Evolutionary conservation across 2,888 invertebrate species (phyloP), one percentile per base, ranked within the genome.

Genomic region (Lysandra bellargus): DNA sequence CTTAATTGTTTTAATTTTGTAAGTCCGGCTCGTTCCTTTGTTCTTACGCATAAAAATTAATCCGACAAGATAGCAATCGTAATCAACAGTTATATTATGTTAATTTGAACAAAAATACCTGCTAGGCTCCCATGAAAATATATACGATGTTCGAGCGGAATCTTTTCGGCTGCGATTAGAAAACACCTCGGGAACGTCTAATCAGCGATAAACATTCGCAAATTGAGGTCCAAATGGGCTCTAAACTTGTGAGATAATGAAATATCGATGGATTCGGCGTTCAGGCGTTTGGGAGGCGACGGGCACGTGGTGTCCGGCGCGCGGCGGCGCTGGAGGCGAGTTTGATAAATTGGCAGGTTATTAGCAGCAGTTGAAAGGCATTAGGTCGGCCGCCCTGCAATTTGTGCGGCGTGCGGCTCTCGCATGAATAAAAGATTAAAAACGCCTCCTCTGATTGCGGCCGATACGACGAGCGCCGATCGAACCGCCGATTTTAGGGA

Each of bases 351-450:
- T 93, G 94, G 92, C 94, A 93, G 94, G 93, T 91, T 93, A 94
- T 94, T 94, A 94, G 94, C 92, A 94, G 91, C 94, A 94, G 94
- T 94, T 94, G 94, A 94, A 94, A 94, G 93, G 92, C 93, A 94
- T 94, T 93, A 94, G 94, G 91, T 88, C 84, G 87, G 88, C 92
- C 88, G 92, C 92, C 91, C 94, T 94, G 92, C 93, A 94, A 94
- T 94, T 94, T 94, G 91, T 84, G 89, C 87, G 88, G 86, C 86
- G 86, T 86, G 86, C 89, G 89, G 87, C 88, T 83, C 87, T 87
- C 87, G 80, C 90, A 90, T 90, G 90, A 92, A 92, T 90, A 91
- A 91, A 92, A 93, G 88, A 92, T 91, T 91, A 91, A 93, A 92
- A 93, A 90, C 86, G 86, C 87, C 84, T 87, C 86, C 84, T 83